Base-by-base conservation (phyloP, 1,140 invertebrate genomes). In the Parapsyche elsis region DNA sequence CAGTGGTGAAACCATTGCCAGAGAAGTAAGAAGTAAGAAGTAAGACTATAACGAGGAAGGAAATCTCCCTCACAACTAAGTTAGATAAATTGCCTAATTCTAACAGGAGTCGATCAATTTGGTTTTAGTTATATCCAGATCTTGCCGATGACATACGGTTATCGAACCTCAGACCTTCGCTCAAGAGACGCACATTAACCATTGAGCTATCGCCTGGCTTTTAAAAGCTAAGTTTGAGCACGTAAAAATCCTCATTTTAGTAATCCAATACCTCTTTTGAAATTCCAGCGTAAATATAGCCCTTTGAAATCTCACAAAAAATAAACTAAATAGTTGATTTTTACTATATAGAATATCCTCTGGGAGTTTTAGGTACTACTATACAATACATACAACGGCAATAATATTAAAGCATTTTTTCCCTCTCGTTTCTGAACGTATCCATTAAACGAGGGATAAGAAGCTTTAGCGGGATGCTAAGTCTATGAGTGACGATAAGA, bases 371-470 rank as follows among this genome's bases (percentile, higher is more conserved):
- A 9, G 14, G 7, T 61, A 19, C 19, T 19, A 61, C 19, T 19
- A 16, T 61, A 19, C 16, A 21, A 21, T 16, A 61, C 57, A 61
- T 38, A 38, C 7, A 38, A 38, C 30, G 7, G 30, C 57, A 61
- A 61, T 61, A 61, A 61, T 61, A 61, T 5, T 61, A 61, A 61
- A 61, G 19, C 57, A 19, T 19, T 61, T 61, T 21, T 21, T 61
- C 57, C 19, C 57, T 61, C 14, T 21, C 0, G 16, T 7, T 19
- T 9, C 10, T 9, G 57, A 61, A 61, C 57, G 57, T 61, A 61
- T 61, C 57, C 57, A 61, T 61, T 61, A 61, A 61, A 61, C 57
- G 57, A 61, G 57, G 57, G 57, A 61, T 61, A 61, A 61, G 57
- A 61, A 61, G 57, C 57, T 61, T 61, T 61, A 61, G 57, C 57